Base-by-base conservation (phyloP, 1,140 invertebrate genomes). In the Panagrolaimus sp. region DNA sequence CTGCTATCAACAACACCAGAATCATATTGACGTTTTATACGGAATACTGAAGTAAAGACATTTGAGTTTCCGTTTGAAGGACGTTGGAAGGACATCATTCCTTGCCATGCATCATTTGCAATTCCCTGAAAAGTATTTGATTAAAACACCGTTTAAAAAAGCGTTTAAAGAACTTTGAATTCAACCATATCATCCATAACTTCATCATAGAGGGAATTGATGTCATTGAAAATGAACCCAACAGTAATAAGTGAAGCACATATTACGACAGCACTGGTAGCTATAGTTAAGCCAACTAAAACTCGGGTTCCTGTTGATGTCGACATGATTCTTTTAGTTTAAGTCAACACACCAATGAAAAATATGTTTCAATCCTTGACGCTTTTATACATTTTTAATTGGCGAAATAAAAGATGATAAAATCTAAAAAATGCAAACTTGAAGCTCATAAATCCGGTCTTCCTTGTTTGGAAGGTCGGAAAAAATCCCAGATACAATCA, bases 51-150 rank as follows among this genome's bases (percentile, higher is more conserved):
- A 5, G 20, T 31, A 38, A 4, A 64, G 8, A 44, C 44, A 9
- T 44, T 25, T 9, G 63, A 42, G 14, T 44, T 64, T 42, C 23
- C 63, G 14, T 45, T 13, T 14, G 27, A 42, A 14, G 63, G 63
- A 14, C 63, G 38, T 42, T 45, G 38, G 31, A 64, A 44, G 7
- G 23, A 13, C 38, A 64, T 43, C 63, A 64, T 64, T 38, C 63
- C 63, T 27, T 46, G 38, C 63, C 63, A 64, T 4, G 63, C 63
- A 64, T 64, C 63, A 23, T 64, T 64, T 5, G 63, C 63, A 23
- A 64, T 46, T 11, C 38, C 63, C 63, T 64, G 42, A 53, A 53
- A 53, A 38, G 7, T 38, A 38, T 38, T 38, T 38, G 7, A 38
- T n/a, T n/a, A n/a, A n/a, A n/a, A n/a, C n/a, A n/a, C n/a, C n/a